Base-by-base conservation (phyloP, 2,888 invertebrate genomes). In the Melangyna quadrimaculata region DNA sequence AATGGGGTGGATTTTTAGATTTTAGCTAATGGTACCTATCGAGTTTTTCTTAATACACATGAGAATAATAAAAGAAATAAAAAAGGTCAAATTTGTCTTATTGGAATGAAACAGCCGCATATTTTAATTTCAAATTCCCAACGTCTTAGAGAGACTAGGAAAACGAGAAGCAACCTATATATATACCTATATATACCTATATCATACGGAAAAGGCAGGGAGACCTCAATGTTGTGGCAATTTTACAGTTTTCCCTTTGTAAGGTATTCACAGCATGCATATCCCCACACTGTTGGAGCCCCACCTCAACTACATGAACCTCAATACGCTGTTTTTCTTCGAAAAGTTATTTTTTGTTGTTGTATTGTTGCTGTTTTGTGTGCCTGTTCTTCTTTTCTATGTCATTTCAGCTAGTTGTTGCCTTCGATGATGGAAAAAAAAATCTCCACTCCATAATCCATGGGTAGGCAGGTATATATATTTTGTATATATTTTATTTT, bases 211-310 rank as follows among this genome's bases (percentile, higher is more conserved):
- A 51, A 59, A 57, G 55, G 71, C 69, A 73, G 63, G 69, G 78
- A 83, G 61, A 86, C 86, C 86, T 86, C 86, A 77, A 86, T 86
- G 81, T 72, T 69, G 86, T 57, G 77, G 69, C 77, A 86, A 81
- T 86, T 86, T 86, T 78, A 86, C 86, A 86, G 86, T 86, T 86
- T 86, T 86, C 86, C 86, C 86, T 81, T 86, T 81, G 86, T 81
- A 86, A 86, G 81, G 80, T 86, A 86, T 86, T 86, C 86, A 86
- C 69, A 70, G 81, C 86, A 81, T 86, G 86, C 70, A 86, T 59
- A 57, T 77, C 77, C 86, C 81, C 77, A 81, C 75, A 59, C 67
- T 67, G 40, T 48, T 61, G 86, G 48, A 51, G 86, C 86, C 86
- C 86, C 86, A 86, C 86, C 86, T 86, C 65, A 65, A 19, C 29